Evolutionary conservation across 1,140 invertebrate genomes (phyloP), one percentile per base, ranked within the genome.

Genomic region (Periplaneta americana): DNA sequence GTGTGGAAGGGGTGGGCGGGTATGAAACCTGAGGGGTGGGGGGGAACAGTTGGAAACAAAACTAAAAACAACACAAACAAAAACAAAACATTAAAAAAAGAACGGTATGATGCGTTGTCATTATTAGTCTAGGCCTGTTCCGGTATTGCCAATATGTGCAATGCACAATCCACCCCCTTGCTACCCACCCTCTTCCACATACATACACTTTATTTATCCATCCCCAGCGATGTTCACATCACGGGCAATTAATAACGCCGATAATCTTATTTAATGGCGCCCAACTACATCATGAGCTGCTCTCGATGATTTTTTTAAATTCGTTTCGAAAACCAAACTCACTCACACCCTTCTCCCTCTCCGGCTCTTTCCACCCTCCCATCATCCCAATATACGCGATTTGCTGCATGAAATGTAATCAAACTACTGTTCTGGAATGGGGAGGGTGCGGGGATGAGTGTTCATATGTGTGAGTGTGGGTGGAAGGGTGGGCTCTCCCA

Each of bases 191-290:
- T 4, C 48, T 0, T 4, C 13, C 48, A 66, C 17, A 18, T 17
- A 48, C 8, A 6, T 35, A 28, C 32, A 10, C 36, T 34, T 74
- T 80, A 80, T 80, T 80, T 80, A 80, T 74, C 48, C 66, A 48
- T 80, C 79, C 79, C 79, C 36, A 80, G 79, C 79, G 79, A 39
- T 80, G 32, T 28, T 15, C 79, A 78, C 79, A 80, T 80, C 79
- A 80, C 48, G 48, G 32, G 11, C 79, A 80, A 80, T 80, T 80
- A 80, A 80, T 80, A 80, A 80, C 66, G 36, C 18, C 79, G 79
- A 80, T 80, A 80, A 80, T 80, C 79, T 80, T 80, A 80, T 80
- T 80, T 80, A 80, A 80, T 74, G 79, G 79, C 79, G 37, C 79
- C 66, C 34, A 39, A 80, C 79, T 37, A 74, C 79, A 80, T 80